A percentile compares a stretch with the other conserved stretches of the same genome.
phyloP scores from a whole-genome alignment of 1,140 invertebrate species.

The Trichonephila inaurata region DNA sequence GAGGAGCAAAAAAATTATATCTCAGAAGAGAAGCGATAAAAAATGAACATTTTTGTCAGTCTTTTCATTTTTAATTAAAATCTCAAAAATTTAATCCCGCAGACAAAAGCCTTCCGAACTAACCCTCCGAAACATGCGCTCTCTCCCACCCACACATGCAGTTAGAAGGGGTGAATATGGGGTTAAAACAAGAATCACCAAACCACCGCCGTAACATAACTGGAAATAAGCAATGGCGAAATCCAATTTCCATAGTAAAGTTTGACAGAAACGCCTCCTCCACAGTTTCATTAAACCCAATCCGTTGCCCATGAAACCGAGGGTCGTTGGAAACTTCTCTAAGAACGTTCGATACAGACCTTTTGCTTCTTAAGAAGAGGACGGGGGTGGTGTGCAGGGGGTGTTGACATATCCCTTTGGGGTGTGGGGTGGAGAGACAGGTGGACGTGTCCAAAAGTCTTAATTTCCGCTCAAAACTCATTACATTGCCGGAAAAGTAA shows the following conservation, averaged over 20 bases:
- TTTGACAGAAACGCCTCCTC: conserved; percentile 48
- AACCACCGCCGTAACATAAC: background rate
- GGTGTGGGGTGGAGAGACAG: conserved; percentile 26
- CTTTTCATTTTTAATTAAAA: conserved; percentile 21
- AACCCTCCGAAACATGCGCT: background rate
- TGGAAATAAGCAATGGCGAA: conserved; percentile 19
- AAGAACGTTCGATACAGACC: background rate
- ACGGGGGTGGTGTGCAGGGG: background rate
- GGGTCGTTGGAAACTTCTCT: conserved; percentile 14
- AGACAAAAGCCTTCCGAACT: conserved; percentile 2
- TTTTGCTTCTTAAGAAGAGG: background rate
- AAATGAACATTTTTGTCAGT: background rate
- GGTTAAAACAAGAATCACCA: conserved; percentile 3
- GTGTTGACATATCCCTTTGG: conserved; percentile 24
- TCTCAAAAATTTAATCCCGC: conserved; percentile 5
- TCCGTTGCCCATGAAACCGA: background rate
- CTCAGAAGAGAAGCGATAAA: background rate
- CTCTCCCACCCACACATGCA: background rate
- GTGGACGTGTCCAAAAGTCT: conserved; percentile 74
- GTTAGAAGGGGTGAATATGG: background rate
- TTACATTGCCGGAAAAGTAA: conserved; percentile 72
- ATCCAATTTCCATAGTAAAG: conserved; percentile 41
- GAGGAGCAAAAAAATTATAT: background rate
- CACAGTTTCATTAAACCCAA: conserved; percentile 63
- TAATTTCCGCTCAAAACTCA: conserved; percentile 76